Conservation (phyloP, 2,113 vertebrate genomes). For the Noctilio leporinus region DNA sequence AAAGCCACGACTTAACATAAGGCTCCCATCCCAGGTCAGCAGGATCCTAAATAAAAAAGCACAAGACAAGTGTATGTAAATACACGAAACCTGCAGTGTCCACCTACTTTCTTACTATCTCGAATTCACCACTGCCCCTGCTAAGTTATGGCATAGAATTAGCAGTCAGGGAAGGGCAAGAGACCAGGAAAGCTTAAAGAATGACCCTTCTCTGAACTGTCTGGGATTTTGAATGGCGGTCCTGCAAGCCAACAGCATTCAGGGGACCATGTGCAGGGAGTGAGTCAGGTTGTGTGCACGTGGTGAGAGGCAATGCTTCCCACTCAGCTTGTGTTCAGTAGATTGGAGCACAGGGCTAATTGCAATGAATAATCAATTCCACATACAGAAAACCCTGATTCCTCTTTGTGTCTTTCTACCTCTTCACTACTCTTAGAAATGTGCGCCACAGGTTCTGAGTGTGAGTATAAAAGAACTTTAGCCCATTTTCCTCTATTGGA, state of each 20-base stretch:
- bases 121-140: not conserved
- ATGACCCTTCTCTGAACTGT: not conserved
- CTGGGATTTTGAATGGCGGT: not conserved
- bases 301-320: not conserved
- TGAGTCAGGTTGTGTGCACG: accelerated
- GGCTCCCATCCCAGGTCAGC: slow-evolving; percentile 69
- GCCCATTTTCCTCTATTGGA: not conserved
- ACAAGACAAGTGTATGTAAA: not conserved
- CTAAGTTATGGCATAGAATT: not conserved
- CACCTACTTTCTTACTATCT: not conserved
- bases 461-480: not conserved
- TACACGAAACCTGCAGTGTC: not conserved
- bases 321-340: not conserved
- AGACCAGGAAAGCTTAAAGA: not conserved
- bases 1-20: slow-evolving; percentile 69
- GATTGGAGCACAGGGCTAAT: not conserved
- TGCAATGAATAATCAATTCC: not conserved
- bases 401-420: not conserved
- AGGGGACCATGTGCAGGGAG: too few relatives aligned
- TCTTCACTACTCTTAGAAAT: not conserved
- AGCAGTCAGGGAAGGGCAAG: not conserved
- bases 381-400: not conserved
- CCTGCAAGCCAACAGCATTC: not conserved
- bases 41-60: slow-evolving; percentile 59
- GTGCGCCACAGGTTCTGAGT: not conserved